phyloP scores from a whole-genome alignment of 1,140 invertebrate species.

The Phenacoccus solenopsis region DNA sequence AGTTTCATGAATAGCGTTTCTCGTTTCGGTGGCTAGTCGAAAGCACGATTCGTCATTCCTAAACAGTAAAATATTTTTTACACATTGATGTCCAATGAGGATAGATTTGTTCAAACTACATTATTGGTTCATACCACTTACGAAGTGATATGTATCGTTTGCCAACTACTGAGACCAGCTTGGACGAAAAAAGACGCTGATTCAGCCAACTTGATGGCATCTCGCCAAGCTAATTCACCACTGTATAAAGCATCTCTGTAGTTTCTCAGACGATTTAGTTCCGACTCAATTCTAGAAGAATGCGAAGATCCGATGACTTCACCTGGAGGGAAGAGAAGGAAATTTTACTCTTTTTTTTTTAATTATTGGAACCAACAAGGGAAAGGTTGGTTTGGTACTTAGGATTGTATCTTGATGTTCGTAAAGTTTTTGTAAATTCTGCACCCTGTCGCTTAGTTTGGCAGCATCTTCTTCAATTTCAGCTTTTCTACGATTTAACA shows the following conservation, averaged over 20 bases:
- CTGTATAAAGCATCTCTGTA: conserved; percentile 36
- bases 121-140: conserved; percentile 11
- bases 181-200: conserved; percentile 24
- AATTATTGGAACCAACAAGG: not conserved
- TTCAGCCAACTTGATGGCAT: conserved; percentile 26
- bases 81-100: not conserved
- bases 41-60: conserved; percentile 27
- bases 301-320: conserved; percentile 40
- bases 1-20: conserved; percentile 46
- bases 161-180: conserved; percentile 25
- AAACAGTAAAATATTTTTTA: not conserved
- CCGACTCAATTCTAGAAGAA: conserved; percentile 40
- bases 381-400: conserved; percentile 30
- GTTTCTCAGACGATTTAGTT: conserved; percentile 40
- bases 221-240: conserved; percentile 29
- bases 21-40: conserved; percentile 34
- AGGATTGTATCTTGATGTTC: conserved; percentile 41
- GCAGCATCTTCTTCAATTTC: conserved; percentile 35
- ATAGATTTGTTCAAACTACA: not conserved
- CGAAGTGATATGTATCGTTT: conserved; percentile 8
- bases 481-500: conserved; percentile 28
- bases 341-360: too few relatives aligned
- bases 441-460: conserved; percentile 34
- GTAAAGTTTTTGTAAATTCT: conserved; percentile 39
- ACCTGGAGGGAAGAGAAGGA: conserved; percentile 35